Evolutionary conservation across 2,888 invertebrate species (phyloP), one percentile per base, ranked within the genome.

Genomic region (Lithophane leautieri): DNA sequence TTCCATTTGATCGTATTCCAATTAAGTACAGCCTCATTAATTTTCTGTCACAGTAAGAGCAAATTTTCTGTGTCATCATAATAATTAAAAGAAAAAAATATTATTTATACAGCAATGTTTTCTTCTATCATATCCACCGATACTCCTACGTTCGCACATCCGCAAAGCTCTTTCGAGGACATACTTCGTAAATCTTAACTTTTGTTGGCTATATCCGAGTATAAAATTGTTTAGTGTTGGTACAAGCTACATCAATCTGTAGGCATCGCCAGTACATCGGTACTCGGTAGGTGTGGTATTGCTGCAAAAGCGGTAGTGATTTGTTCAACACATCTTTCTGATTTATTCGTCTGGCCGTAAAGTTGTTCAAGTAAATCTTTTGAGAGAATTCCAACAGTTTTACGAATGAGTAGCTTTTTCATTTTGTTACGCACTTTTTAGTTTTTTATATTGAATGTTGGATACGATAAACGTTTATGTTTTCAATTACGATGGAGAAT

Each of bases 181-280:
- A 86, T 89, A 89, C 90, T 92, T 86, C 90, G 93, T 95, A 95
- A 95, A 95, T 96, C 93, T 94, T 90, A 94, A 94, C 93, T 95
- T 95, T 93, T 91, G 93, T 90, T 91, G 90, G 91, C 91, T 92
- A 94, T 94, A 90, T 93, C 90, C 88, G 87, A 88, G 91, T 93
- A 93, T 93, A 92, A 93, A 93, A 94, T 94, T 93, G 93, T 94
- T 94, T 94, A 91, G 92, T 90, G 90, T 92, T 92, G 88, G 88
- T 90, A 92, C 79, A 79, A 71, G 76, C 71, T 84, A 94, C 92
- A 92, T 91, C 89, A 90, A 94, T 94, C 90, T 90, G 85, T 91
- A 90, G 81, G 84, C 90, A 91, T 91, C 88, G 88, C 78, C 82
- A 85, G 87, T 87, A 84, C 79, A 81, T 87, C 52, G 70, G 78